Conservation (phyloP, 2,113 vertebrate species). For the Anas platyrhynchos region DNA sequence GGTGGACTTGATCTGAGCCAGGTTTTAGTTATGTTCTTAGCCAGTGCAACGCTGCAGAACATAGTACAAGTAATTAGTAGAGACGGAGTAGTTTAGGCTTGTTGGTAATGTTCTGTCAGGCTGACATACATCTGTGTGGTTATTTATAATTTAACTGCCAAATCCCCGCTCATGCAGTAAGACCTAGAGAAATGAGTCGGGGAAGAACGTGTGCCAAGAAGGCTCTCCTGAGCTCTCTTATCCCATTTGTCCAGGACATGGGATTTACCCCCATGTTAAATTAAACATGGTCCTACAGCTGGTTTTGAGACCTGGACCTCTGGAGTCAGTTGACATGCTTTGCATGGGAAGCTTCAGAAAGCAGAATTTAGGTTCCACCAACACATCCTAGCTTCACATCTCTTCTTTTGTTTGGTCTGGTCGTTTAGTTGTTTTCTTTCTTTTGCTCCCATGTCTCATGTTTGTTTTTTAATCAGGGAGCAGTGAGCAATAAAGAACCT, state of each 20-base stretch:
- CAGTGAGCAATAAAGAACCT: background rate
- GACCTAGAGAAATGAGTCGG: background rate
- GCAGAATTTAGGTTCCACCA: background rate
- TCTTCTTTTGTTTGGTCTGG: background rate
- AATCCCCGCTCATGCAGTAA: background rate
- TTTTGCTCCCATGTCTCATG: background rate
- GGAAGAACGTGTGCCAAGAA: background rate
- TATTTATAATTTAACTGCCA: background rate
- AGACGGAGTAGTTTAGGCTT: background rate
- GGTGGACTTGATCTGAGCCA: background rate
- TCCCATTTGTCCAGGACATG: background rate
- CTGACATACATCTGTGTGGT: background rate
- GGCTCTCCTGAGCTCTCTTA: background rate
- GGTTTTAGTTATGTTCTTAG: background rate
- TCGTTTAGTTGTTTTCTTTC: background rate
- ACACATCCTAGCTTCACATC: background rate
- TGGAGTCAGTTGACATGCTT: background rate
- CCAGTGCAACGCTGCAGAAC: background rate
- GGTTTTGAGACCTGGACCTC: background rate
- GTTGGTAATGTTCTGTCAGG: background rate
- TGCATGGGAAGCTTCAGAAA: background rate
- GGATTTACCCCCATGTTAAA: background rate
- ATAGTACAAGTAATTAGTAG: background rate
- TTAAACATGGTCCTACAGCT: accelerated
- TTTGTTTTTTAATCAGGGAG: background rate